Base-by-base conservation (phyloP, 92 coral and sea anemone genomes). In the Parazoanthus swiftii region DNA sequence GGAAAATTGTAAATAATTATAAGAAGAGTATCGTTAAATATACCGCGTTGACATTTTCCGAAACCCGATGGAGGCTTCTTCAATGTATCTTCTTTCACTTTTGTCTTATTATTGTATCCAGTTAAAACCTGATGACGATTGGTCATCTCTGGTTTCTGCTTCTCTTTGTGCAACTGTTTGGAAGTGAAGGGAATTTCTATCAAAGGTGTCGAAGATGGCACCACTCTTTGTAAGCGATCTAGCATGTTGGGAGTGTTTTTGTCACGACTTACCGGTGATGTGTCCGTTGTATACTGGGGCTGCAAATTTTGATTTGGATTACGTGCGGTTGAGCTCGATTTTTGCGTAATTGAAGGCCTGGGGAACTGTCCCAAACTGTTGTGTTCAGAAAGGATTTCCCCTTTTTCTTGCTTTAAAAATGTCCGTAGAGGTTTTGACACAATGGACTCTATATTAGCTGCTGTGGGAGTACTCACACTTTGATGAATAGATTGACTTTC, bases 1-100 rank as follows among this genome's bases (percentile, higher is more conserved):
- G 91, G 67, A 42, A 36, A 89, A 76, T 89, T 86, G 39, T 89
- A 89, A 6, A 89, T 82, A 8, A 89, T 39, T 8, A 89, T 37
- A 25, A 89, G 86, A 8, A 89, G 88, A 26, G 76, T 25, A 54
- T 89, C 91, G 48, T 82, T 39, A 29, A 89, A 89, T 46, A 82
- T 77, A 37, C 85, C 79, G 78, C 79, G 85, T 6, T 74, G 35
- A 75, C 91, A 89, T 82, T 56, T 43, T 37, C 88, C 81, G 8
- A 16, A 51, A 35, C 76, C 70, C 38, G 91, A 39, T 76, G 18
- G 80, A 5, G 80, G n/a, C 13, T 5, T 76, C 3, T 42, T 76
- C 25, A 21, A 38, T 42, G 50, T 15, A 63, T 63, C 70, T 23
- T 63, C 70, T 63, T 63, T 21, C 70, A 23, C 16, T 72, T 26